Evolutionary conservation across 2,113 vertebrate species (phyloP), one percentile per base, ranked within the genome.

Genomic region (Amia ocellicauda): DNA sequence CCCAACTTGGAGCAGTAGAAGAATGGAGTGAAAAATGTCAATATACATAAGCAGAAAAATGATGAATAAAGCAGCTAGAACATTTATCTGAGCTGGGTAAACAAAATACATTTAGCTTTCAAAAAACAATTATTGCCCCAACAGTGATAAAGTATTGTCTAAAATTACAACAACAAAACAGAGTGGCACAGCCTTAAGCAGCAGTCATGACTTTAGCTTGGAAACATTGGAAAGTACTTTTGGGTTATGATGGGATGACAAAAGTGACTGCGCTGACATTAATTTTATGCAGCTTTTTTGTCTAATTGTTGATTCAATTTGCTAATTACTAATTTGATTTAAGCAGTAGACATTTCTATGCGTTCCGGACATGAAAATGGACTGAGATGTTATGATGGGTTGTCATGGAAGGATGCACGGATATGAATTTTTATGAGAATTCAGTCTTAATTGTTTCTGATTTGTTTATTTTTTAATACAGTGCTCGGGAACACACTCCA

Each of bases 251-350:
- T 72, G 71, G 78, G 64, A 64, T 88, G 87, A 89, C 79, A 85
- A 87, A 68, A 83, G 69, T 77, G 83, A 85, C 69, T 71, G 69
- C 78, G 78, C 75, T 91, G 90, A 92, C 86, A 83, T 87, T 91
- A 92, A 91, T 90, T 81, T 68, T 86, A 90, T 89, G 83, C 78
- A 80, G 83, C 89, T 85, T 79, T 89, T 91, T 90, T 88, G 88
- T 87, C 87, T 87, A 89, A 87, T 90, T 90, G 86, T 88, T 89
- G 84, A 89, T 88, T 87, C 83, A 86, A 88, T 90, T 88, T 86
- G 86, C 84, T 83, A 87, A 91, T 91, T 89, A 87, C 81, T 90
- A 83, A 91, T 94, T 91, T 92, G 86, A 93, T 92, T 89, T 93
- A 93, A 94, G 85, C 88, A 83, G 82, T 84, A 86, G 86, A 75